These are phyloP conservation scores for Synanthedon tipuliformis DNA, from an alignment of 2,888 invertebrate genomes.

Conservation along the genomic window DNA sequence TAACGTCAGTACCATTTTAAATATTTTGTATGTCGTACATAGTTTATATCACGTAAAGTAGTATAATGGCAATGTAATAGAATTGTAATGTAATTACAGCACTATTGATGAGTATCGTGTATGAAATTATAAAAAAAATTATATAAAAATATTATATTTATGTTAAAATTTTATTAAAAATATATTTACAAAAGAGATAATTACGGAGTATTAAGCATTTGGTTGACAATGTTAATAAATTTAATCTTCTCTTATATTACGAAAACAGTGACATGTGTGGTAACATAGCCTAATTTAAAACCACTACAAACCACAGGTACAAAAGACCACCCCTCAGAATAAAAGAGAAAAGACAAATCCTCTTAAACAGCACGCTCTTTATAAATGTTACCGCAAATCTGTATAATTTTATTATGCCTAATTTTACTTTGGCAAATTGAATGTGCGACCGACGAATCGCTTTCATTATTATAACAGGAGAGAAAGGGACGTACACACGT, in stretches of 20 bases:
- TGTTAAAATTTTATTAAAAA: too few relatives aligned
- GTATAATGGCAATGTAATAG: too few relatives aligned
- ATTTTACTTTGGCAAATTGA: slow-evolving; percentile 42
- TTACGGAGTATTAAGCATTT: too few relatives aligned
- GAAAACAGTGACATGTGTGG: background rate
- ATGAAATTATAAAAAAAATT: too few relatives aligned
- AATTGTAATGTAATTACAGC: too few relatives aligned
- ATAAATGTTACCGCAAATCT: slow-evolving; percentile 33
- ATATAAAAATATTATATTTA: too few relatives aligned
- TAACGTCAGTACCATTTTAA: too few relatives aligned
- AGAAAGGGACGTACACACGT: slow-evolving; percentile 13
- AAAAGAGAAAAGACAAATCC: slow-evolving; percentile 32
- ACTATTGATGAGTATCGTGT: too few relatives aligned
- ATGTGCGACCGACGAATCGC: slow-evolving; percentile 35
- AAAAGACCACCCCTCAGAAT: slow-evolving; percentile 27
- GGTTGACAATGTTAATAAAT: background rate
- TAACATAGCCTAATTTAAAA: slow-evolving; percentile 6
- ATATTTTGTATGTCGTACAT: too few relatives aligned
- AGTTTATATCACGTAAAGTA: too few relatives aligned
- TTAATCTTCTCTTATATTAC: background rate
- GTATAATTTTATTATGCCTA: slow-evolving; percentile 64
- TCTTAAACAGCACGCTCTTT: slow-evolving; percentile 29
- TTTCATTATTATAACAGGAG: slow-evolving; percentile 19
- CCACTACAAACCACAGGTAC: slow-evolving; percentile 37
- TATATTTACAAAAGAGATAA: too few relatives aligned